Conservation (phyloP, 2,888 invertebrate genomes). For the Trichacis sp. region DNA sequence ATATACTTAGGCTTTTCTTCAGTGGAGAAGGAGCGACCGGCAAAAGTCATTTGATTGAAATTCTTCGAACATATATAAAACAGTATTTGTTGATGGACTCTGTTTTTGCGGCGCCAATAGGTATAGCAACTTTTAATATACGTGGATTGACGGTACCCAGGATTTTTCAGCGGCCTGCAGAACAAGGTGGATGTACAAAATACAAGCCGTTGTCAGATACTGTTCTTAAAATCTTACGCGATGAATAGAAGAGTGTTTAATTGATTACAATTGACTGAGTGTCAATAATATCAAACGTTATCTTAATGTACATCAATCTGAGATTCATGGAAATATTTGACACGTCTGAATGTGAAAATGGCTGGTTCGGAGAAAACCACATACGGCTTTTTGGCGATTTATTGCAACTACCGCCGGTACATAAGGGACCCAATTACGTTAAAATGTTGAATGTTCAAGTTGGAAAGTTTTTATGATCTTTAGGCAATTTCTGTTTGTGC, state of each 20-base stretch:
- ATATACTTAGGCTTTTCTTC: conserved; percentile 41
- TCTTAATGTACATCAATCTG: conserved; percentile 49
- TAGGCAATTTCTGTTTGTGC: conserved; percentile 49
- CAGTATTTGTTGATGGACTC: conserved; percentile 46
- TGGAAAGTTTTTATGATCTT: conserved; percentile 45
- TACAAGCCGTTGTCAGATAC: conserved; percentile 51
- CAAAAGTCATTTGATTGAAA: conserved; percentile 54
- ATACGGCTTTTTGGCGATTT: conserved; percentile 55
- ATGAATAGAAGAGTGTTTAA: conserved; percentile 48
- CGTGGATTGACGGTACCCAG: conserved; percentile 57
- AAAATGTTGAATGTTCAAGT: conserved; percentile 40
- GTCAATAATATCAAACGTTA: conserved; percentile 47
- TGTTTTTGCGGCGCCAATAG: conserved; percentile 54
- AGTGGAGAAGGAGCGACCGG: conserved; percentile 55
- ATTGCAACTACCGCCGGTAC: conserved; percentile 54
- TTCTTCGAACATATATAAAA: conserved; percentile 47
- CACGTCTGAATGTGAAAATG: conserved; percentile 47
- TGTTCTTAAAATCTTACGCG: conserved; percentile 46
- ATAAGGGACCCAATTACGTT: conserved; percentile 47
- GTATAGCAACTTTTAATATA: conserved; percentile 60
- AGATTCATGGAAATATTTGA: conserved; percentile 52
- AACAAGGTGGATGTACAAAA: conserved; percentile 52
- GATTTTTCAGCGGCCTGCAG: conserved; percentile 54
- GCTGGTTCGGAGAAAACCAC: conserved; percentile 55
- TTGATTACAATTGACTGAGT: conserved; percentile 54